phyloP scores from a whole-genome alignment of 2,888 invertebrate genomes.

The Noctua fimbriata region DNA sequence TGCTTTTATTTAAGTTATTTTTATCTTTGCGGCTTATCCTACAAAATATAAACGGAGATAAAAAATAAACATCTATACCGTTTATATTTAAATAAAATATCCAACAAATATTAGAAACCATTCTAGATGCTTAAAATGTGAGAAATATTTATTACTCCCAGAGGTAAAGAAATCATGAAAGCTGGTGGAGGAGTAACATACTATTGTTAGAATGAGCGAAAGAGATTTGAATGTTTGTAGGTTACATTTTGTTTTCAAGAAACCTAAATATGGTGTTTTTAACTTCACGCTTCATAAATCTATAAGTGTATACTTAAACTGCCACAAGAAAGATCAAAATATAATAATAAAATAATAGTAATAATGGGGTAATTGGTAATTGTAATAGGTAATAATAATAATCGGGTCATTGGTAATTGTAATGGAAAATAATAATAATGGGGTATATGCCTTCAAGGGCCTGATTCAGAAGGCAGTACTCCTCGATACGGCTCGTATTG shows the following conservation, averaged over 20 bases:
- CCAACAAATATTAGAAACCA: not conserved
- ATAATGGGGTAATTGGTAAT: too few relatives aligned
- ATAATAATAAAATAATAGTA: too few relatives aligned
- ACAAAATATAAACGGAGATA: constrained; percentile 26
- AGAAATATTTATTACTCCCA: not conserved
- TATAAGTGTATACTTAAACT: too few relatives aligned
- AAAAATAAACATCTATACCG: constrained; percentile 18
- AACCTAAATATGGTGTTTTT: too few relatives aligned
- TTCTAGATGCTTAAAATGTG: not conserved
- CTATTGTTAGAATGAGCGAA: not conserved
- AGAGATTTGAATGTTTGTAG: not conserved
- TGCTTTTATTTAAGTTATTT: not conserved
- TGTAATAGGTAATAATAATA: too few relatives aligned
- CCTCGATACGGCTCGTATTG: too few relatives aligned
- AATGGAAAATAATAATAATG: too few relatives aligned
- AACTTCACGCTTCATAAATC: too few relatives aligned
- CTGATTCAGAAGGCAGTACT: too few relatives aligned
- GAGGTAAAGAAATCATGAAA: not conserved
- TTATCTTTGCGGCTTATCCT: constrained; percentile 40
- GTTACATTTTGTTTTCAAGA: not conserved
- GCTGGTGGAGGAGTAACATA: not conserved
- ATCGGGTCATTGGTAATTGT: too few relatives aligned
- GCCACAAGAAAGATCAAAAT: too few relatives aligned
- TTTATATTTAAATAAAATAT: constrained; percentile 23
- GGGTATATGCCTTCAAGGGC: too few relatives aligned